A percentile compares a stretch with the other conserved stretches of the same genome.
Evolutionary conservation across 2,888 invertebrate genomes (phyloP).

Genomic region (Ephialtes manifestator): DNA sequence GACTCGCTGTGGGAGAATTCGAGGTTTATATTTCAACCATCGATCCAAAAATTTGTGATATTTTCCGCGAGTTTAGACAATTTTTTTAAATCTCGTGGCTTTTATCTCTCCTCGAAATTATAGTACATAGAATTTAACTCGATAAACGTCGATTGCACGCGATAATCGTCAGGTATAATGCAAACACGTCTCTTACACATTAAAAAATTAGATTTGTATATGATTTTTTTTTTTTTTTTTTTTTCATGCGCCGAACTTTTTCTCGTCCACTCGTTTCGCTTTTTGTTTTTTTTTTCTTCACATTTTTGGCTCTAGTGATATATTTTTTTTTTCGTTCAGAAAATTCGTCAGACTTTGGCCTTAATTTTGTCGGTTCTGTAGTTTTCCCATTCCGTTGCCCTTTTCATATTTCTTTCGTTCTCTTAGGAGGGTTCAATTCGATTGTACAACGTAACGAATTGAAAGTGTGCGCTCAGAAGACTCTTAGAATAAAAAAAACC

Average conservation of each 20-base stretch:
- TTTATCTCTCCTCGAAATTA: constrained; percentile 50
- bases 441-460: constrained; percentile 72
- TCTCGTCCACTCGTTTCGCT: constrained; percentile 38
- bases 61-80: constrained; percentile 1
- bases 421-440: constrained; percentile 68
- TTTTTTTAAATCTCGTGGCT: constrained; percentile 21
- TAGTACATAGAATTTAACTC: constrained; percentile 41
- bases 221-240: constrained; percentile 53
- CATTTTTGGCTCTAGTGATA: constrained; percentile 47
- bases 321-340: constrained; percentile 31
- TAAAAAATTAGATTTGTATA: constrained; percentile 77
- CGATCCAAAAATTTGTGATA: constrained; percentile 26
- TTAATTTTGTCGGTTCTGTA: constrained; percentile 35
- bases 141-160: constrained; percentile 72
- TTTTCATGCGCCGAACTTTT: constrained; percentile 40
- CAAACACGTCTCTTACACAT: constrained; percentile 71
- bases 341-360: constrained; percentile 35
- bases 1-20: constrained; percentile 46
- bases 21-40: constrained; percentile 38
- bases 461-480: constrained; percentile 76
- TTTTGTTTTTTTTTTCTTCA: constrained; percentile 28
- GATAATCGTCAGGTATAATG: constrained; percentile 74
- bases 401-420: constrained; percentile 15
- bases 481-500: constrained; percentile 64
- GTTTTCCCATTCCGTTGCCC: neutral